Percentiles rank a stretch among this genome's conserved stretches.
These are phyloP conservation scores for Mythimna impura DNA, from an alignment of 2,888 invertebrate genomes.

Conservation along the genomic window DNA sequence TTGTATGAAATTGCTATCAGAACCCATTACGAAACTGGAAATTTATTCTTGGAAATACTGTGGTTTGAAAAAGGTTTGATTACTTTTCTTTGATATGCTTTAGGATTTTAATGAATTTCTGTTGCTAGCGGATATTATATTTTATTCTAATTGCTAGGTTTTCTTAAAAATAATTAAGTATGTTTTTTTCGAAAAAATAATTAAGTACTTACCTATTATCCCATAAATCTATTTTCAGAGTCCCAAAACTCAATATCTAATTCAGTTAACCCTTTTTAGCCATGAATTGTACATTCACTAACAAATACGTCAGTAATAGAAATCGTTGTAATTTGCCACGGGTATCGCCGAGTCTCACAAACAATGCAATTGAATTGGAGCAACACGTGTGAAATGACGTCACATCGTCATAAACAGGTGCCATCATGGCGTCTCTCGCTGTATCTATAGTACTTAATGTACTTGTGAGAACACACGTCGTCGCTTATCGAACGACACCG, in stretches of 20 bases:
- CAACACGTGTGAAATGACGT: constrained; percentile 61
- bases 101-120: not conserved
- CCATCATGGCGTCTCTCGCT: constrained; percentile 42
- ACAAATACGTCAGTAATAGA: constrained; percentile 25
- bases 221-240: not conserved
- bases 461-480: constrained; percentile 16
- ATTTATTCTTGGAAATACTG: constrained; percentile 9
- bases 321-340: constrained; percentile 38
- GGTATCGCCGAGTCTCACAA: constrained; percentile 33
- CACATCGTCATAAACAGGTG: constrained; percentile 43
- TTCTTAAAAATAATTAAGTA: not conserved
- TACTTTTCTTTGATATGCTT: not conserved
- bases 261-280: constrained; percentile 12
- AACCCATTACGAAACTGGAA: constrained; percentile 1
- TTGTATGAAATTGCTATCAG: constrained; percentile 17
- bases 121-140: not conserved
- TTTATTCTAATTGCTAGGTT: not conserved
- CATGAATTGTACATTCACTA: constrained; percentile 9
- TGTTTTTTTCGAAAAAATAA: too few relatives aligned
- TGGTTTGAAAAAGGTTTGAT: not conserved
- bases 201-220: too few relatives aligned
- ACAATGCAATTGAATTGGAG: constrained; percentile 51
- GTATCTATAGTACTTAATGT: constrained; percentile 28
- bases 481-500: too few relatives aligned
- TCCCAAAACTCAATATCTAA: not conserved